A percentile compares a stretch with the other conserved stretches of the same genome.
Conservation (phyloP, 2,113 vertebrate species). For the Oceanodroma tethys region DNA sequence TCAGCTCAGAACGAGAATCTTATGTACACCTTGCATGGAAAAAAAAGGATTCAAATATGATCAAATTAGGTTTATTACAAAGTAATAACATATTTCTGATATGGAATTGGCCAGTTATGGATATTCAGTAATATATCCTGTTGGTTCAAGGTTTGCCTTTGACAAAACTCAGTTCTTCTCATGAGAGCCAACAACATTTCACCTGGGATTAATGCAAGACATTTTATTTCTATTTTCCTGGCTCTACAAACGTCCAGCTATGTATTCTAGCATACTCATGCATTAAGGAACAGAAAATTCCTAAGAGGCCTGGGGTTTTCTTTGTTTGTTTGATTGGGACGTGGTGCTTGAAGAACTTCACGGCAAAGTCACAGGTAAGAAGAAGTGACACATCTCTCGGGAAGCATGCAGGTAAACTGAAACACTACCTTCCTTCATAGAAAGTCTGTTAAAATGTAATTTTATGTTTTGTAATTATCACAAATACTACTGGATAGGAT, state of each 20-base stretch:
- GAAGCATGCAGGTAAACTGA: not conserved
- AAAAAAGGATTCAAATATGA: not conserved
- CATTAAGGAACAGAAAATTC: not conserved
- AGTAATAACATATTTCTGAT: not conserved
- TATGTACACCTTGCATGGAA: not conserved
- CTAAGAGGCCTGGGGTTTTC: not conserved
- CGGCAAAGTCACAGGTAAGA: not conserved
- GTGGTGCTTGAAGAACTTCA: not conserved
- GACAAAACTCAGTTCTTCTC: not conserved
- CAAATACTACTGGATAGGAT: not conserved
- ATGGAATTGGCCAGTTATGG: not conserved
- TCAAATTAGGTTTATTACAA: not conserved
- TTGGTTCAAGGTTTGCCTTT: not conserved
- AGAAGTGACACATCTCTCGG: fast-evolving
- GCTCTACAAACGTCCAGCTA: not conserved
- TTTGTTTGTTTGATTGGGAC: not conserved
- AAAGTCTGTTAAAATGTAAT: not conserved
- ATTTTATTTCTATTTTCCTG: not conserved
- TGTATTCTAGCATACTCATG: not conserved
- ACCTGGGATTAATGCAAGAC: not conserved
- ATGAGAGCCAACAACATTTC: not conserved
- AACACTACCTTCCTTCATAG: not conserved
- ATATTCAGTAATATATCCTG: not conserved
- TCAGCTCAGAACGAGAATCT: not conserved
- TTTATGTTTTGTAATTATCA: not conserved